Percentiles rank a stretch among this genome's conserved stretches.
These are phyloP conservation scores for Calidris pugnax DNA, from an alignment of 2,113 vertebrate species.

Conservation along the genomic window DNA sequence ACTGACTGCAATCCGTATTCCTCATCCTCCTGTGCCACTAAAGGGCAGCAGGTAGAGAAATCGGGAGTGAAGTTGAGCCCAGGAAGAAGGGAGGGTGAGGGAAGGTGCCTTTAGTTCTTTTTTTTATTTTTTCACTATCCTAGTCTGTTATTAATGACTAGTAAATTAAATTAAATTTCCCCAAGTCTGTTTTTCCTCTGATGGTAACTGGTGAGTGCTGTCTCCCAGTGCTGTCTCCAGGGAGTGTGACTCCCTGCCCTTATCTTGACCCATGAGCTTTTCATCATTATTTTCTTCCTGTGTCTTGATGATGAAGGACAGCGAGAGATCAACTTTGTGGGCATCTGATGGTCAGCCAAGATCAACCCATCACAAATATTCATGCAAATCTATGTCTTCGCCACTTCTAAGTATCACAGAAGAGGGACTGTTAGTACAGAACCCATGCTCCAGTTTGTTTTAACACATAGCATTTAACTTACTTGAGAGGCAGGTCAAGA, in stretches of 20 bases:
- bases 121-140: neutral
- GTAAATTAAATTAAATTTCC: neutral
- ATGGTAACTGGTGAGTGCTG: neutral
- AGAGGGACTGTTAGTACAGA: neutral
- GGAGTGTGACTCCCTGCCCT: neutral
- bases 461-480: neutral
- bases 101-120: neutral
- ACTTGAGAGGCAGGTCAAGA: neutral
- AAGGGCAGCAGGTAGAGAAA: rapidly evolving
- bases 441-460: neutral
- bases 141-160: neutral
- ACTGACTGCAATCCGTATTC: rapidly evolving
- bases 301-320: neutral
- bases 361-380: neutral
- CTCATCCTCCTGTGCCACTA: rapidly evolving
- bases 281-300: neutral
- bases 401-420: neutral
- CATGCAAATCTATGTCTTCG: neutral
- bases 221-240: neutral
- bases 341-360: neutral
- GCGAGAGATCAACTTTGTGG: neutral
- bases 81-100: neutral
- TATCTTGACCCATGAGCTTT: neutral
- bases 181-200: neutral
- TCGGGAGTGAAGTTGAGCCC: neutral